Evolutionary conservation across 2,797 vertebrate genomes (phyloP), one percentile per base, ranked within the genome.

Genomic region (Chiroxiphia lanceolata): DNA sequence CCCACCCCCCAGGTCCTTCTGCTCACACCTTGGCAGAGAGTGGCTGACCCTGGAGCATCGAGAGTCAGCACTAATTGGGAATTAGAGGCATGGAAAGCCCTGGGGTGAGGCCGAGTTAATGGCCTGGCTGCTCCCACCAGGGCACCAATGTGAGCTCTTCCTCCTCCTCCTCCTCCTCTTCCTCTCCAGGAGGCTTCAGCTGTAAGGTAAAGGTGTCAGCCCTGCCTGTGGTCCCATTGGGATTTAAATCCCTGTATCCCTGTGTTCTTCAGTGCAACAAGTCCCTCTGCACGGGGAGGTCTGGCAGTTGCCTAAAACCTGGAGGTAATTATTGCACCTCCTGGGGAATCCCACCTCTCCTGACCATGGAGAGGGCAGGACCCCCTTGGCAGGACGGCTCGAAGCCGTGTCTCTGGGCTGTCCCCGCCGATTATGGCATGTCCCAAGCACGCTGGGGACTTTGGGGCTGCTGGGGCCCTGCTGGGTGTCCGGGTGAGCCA

Each of bases 371-470:
- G 2, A 29, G 26, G 23, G 12, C 69, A 60, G 77, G 40, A 34
- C 29, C 33, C 44, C 38, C 56, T 1, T 1, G 7, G 57, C 60
- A 7, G 2, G 6, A 18, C 5, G 11, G 36, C 69, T 15, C 22
- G 0, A 2, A 23, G 42, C 59, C 9, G 0, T 1, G 13, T 23
- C 33, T 15, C 38, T 0, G 6, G 31, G 59, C n/a, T 71, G 63
- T 80, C 71, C 87, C 79, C 85, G 3, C 0, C 34, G 45, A 0
- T 7, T 44, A 3, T 3, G 60, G 14, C 81, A 3, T 0, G 5
- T 50, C 88, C 74, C 65, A 0, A 23, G 81, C 47, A 19, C 13
- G 10, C 17, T 38, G 40, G 51, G 51, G 29, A 31, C 51, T 53
- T 31, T 53, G 50, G 69, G 51, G 77, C 48, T 19, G 54, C 15